These are phyloP conservation scores for Pangasius macronema DNA, from an alignment of 2,797 vertebrate genomes.

Conservation along the genomic window DNA sequence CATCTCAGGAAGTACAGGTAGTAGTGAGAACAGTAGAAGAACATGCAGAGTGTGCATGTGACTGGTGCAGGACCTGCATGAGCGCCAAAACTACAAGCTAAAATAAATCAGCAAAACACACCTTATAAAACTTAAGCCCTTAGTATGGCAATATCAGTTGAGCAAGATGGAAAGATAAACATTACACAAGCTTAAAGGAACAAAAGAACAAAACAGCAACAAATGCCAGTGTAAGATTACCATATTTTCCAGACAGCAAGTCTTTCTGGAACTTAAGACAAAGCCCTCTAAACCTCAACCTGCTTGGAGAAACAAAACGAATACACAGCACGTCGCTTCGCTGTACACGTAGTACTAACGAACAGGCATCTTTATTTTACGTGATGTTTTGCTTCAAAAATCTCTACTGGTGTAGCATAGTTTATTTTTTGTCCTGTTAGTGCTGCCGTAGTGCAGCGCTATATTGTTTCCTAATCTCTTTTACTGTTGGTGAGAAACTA, in stretches of 20 bases:
- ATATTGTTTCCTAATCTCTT: not conserved
- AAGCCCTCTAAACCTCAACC: not conserved
- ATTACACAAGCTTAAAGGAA: slow-evolving; percentile 42
- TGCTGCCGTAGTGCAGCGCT: not conserved
- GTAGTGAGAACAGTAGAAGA: slow-evolving; percentile 44
- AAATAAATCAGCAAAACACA: slow-evolving; percentile 9
- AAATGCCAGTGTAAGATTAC: slow-evolving; percentile 13
- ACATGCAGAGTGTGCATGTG: slow-evolving; percentile 59
- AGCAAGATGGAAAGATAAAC: slow-evolving; percentile 51
- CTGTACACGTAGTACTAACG: not conserved
- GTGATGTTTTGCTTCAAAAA: not conserved
- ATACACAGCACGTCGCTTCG: not conserved
- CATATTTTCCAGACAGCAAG: slow-evolving; percentile 29
- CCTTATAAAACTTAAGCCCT: not conserved
- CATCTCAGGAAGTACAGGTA: slow-evolving; percentile 4
- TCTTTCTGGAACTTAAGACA: not conserved
- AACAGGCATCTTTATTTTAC: not conserved
- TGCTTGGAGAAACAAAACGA: not conserved
- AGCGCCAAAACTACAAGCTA: not conserved
- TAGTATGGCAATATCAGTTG: slow-evolving; percentile 24
- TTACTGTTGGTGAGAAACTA: not conserved
- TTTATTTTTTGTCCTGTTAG: not conserved
- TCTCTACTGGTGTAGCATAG: not conserved
- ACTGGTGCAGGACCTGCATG: slow-evolving; percentile 12
- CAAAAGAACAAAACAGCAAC: slow-evolving; percentile 3